Base-by-base conservation (phyloP, 2,113 vertebrate species). In the Ammodytes marinus region DNA sequence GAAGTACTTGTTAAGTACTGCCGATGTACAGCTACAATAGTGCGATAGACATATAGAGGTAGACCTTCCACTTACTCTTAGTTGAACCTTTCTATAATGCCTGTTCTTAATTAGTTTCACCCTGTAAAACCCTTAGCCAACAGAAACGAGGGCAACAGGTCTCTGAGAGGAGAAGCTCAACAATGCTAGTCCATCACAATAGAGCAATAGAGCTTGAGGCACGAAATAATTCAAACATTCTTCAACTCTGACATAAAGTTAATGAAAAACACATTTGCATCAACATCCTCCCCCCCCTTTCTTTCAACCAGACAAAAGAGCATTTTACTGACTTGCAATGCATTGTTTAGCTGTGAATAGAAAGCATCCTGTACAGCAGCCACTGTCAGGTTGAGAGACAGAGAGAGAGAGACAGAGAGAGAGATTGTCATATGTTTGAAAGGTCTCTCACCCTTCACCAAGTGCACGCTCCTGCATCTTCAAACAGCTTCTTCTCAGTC, bases 201-300 rank as follows among this genome's bases (percentile, higher is more conserved):
- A 14, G 37, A 45, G 61, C 5, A 68, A 27, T n/a, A 53, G 55
- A 40, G 53, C 73, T 46, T 1, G 35, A 67, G 13, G 70, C 63
- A 27, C 9, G 13, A 68, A 68, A 68, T 27, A 73, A 73, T 57
- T 79, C 63, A 2, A 27, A 69, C 75, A 73, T 85, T 88, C 79
- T 73, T 85, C 4, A 8, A 42, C 50, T 75, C 71, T 80, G 67
- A 78, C 66, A 78, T 40, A 58, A 55, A 80, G 61, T 47, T 78
- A 78, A 85, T 69, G 49, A 78, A 69, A 82, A 79, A 52, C 61
- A 79, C 74, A 78, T 69, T 60, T 65, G 42, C 14, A 68, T 60
- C 47, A 37, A 69, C 55, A 47, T 35, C 43, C 58, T 65, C 27
- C 7, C 13, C 27, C 27, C 27, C 27, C 27, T 27, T 27, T 27